phyloP scores from a whole-genome alignment of 2,113 vertebrate genomes.

The Macaca mulatta region DNA sequence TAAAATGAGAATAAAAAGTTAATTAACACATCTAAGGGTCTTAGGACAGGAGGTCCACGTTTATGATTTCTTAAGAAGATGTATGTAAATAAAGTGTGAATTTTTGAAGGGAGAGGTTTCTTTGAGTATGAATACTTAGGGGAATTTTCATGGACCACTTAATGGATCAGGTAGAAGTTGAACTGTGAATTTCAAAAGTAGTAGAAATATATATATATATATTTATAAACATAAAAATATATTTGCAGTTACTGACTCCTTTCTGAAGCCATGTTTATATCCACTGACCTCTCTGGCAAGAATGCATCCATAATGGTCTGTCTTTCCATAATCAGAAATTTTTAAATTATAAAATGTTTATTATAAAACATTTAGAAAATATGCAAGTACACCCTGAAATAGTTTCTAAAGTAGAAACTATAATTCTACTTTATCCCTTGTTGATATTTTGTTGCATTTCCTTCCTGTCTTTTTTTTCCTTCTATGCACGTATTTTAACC shows the following conservation, averaged over 20 bases:
- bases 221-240: background rate
- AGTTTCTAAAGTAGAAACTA: background rate
- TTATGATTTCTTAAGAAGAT: background rate
- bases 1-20: background rate
- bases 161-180: background rate
- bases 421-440: background rate
- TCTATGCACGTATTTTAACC: background rate
- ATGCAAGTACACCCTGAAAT: background rate
- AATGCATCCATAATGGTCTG: background rate
- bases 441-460: background rate
- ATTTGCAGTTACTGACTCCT: background rate
- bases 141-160: background rate
- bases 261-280: background rate
- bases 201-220: background rate
- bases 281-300: background rate
- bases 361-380: background rate
- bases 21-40: background rate
- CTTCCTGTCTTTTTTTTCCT: background rate
- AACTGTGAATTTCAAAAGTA: conserved; percentile 29
- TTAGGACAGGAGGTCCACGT: background rate
- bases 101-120: background rate
- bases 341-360: conserved; percentile 8
- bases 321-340: background rate
- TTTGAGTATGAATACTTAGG: background rate
- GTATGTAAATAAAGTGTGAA: background rate